phyloP scores from a whole-genome alignment of 2,797 vertebrate genomes.

The Lepilemur ruficaudatus region DNA sequence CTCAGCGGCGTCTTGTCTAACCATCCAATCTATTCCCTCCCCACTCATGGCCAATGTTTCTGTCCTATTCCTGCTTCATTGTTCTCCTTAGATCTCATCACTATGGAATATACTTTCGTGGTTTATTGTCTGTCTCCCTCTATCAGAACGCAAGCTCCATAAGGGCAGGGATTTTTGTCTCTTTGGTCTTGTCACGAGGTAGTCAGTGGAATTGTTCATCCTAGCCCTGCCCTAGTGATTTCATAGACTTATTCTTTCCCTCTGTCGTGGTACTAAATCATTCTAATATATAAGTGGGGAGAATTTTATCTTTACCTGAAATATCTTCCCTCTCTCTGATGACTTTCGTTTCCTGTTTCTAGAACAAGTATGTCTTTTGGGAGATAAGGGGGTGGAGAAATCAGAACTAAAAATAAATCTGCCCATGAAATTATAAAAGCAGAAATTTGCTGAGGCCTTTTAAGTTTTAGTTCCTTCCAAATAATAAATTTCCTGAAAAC shows the following conservation, averaged over 20 bases:
- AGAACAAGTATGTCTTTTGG: neutral
- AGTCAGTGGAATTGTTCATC: neutral
- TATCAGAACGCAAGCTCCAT: too few species aligned
- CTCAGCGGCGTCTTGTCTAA: neutral
- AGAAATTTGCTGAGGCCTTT: neutral
- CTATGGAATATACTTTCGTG: neutral
- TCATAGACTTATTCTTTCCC: neutral
- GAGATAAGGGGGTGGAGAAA: neutral
- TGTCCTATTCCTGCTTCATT: neutral
- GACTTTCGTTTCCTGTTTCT: neutral
- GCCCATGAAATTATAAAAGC: neutral
- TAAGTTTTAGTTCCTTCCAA: neutral
- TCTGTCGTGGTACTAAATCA: neutral
- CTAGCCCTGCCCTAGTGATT: neutral
- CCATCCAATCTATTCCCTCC: neutral
- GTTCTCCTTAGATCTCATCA: neutral
- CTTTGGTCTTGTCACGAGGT: neutral
- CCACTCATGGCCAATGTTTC: neutral
- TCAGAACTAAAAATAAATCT: neutral
- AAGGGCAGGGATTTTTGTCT: neutral
- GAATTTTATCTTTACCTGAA: neutral
- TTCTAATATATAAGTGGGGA: neutral
- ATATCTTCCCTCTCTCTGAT: neutral
- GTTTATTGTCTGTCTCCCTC: neutral
- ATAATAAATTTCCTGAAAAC: conserved; percentile 11